A percentile compares a stretch with the other conserved stretches of the same genome.
Evolutionary conservation across 2,113 vertebrate genomes (phyloP).

Genomic region (Xiphophorus couchianus): DNA sequence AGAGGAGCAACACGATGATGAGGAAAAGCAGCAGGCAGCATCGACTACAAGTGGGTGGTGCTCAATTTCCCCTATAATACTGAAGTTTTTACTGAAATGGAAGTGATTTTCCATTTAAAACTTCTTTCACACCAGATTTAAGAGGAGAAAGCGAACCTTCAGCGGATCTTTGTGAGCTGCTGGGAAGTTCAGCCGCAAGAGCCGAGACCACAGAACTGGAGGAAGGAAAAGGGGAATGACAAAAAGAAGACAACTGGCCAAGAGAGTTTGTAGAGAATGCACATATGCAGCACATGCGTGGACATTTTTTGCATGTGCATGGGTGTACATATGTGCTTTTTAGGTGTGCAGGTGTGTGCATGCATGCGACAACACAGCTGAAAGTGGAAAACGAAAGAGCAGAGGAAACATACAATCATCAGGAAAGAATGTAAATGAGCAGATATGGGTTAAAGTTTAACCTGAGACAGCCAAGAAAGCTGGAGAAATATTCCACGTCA

Average conservation of each 20-base stretch:
- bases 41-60: conserved; percentile 35
- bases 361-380: conserved; percentile 7
- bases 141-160: conserved; percentile 26
- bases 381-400: conserved; percentile 7
- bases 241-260: conserved; percentile 7
- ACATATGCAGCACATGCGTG: conserved; percentile 12
- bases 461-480: conserved; percentile 7
- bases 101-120: neutral
- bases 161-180: conserved; percentile 9
- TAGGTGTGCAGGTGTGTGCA: conserved; percentile 40
- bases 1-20: conserved; percentile 53
- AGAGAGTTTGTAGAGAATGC: conserved; percentile 18
- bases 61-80: neutral
- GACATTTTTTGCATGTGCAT: conserved; percentile 25
- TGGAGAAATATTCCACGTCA: conserved; percentile 12
- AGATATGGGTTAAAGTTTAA: conserved; percentile 24
- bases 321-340: conserved; percentile 28
- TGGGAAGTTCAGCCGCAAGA: conserved; percentile 21
- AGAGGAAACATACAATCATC: neutral
- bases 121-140: conserved; percentile 37
- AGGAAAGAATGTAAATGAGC: conserved; percentile 42
- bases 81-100: neutral
- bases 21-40: conserved; percentile 43
- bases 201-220: conserved; percentile 30
- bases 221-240: conserved; percentile 53